These are phyloP conservation scores for Tachysurus fulvidraco DNA, from an alignment of 2,113 vertebrate species.

Conservation along the genomic window DNA sequence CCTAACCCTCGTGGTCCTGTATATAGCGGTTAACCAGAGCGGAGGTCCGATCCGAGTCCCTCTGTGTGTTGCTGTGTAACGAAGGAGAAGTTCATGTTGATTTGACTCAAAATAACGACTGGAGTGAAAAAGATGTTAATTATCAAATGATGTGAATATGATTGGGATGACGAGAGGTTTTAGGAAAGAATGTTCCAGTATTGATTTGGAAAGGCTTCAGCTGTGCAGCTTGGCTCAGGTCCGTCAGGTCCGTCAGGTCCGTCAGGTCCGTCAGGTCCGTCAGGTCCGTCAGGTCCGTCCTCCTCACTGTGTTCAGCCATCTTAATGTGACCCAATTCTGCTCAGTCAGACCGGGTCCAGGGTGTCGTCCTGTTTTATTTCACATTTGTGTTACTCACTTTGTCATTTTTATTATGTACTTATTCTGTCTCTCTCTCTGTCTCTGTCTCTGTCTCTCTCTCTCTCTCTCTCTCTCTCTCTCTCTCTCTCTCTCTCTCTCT, in stretches of 20 bases:
- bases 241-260: no score
- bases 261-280: no score
- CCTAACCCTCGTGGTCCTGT: not conserved
- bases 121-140: not conserved
- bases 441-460: not conserved
- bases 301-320: not conserved
- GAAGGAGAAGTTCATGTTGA: not conserved
- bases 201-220: not conserved
- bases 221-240: not conserved
- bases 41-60: not conserved
- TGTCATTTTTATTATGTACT: not conserved
- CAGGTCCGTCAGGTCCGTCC: no score
- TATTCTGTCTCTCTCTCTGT: slow-evolving; percentile 1
- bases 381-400: not conserved
- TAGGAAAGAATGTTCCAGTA: not conserved
- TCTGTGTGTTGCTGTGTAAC: not conserved
- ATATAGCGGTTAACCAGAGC: not conserved
- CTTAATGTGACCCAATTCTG: not conserved
- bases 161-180: not conserved
- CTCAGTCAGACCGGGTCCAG: slow-evolving; percentile 52
- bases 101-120: not conserved
- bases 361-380: slow-evolving; percentile 37
- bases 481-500: not conserved
- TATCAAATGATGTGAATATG: not conserved
- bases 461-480: not conserved